These are phyloP conservation scores for Cynoglossus semilaevis DNA, from an alignment of 2,113 vertebrate species.

Conservation along the genomic window DNA sequence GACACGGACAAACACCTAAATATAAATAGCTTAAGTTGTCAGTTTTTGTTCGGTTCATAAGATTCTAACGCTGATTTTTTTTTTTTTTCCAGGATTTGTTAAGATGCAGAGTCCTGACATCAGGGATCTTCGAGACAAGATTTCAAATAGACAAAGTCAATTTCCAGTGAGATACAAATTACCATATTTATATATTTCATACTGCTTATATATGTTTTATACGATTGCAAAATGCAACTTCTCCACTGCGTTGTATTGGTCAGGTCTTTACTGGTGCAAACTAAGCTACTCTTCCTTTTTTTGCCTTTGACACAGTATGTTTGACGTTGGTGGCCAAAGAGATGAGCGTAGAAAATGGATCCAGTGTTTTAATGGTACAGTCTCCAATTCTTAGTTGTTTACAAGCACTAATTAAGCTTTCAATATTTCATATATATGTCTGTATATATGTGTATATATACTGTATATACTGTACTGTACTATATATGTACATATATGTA, in stretches of 20 bases:
- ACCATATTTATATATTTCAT: not conserved
- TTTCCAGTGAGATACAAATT: slow-evolving; percentile 74
- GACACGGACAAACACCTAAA: not conserved
- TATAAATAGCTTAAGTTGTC: not conserved
- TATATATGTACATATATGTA: no score
- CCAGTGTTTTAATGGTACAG: slow-evolving; percentile 97
- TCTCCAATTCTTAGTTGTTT: no score
- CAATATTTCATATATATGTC: no score
- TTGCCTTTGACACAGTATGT: slow-evolving; percentile 82
- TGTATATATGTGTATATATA: no score
- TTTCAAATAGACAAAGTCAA: slow-evolving; percentile 93
- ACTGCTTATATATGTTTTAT: no score
- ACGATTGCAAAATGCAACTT: not conserved
- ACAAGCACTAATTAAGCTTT: no score
- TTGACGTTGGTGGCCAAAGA: slow-evolving; percentile 95
- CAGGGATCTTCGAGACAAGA: slow-evolving; percentile 98
- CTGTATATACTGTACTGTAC: no score
- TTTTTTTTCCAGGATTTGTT: slow-evolving; percentile 85
- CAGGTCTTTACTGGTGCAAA: not conserved
- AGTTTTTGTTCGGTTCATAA: not conserved
- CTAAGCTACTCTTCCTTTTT: slow-evolving; percentile 19
- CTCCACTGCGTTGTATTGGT: not conserved
- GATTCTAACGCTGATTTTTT: not conserved
- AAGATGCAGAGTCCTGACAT: slow-evolving; percentile 97
- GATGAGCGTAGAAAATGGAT: slow-evolving; percentile 99